Evolutionary conservation across 2,113 vertebrate species (phyloP), one percentile per base, ranked within the genome.

Genomic region (Ancistrus triradiatus): DNA sequence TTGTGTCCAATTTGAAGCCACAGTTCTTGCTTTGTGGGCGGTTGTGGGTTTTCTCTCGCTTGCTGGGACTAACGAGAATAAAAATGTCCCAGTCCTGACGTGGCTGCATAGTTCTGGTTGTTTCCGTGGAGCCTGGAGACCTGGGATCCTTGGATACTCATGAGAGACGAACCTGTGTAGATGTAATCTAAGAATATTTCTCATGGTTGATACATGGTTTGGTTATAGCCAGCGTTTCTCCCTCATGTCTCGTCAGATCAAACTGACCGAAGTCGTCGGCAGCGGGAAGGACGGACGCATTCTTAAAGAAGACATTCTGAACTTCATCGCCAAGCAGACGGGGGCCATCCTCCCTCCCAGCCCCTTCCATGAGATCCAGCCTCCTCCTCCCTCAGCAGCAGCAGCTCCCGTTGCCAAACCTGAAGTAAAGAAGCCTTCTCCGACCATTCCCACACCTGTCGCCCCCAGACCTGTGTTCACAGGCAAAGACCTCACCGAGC

Each of bases 251-350:
- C 52, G 1, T 76, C n/a, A 98, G 96, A 94, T 98, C 53, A 98
- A 98, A 74, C 83, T 98, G 56, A 95, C 93, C 68, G 96, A 98
- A 88, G 87, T 98, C 72, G 82, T 98, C 24, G 96, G 93, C 58
- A 93, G 91, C 1, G 96, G 96, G n/a, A 94, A 83, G 70, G 94
- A 98, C 46, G 91, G 92, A 19, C 91, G 96, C 38, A 96, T 98
- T 78, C 91, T 98, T 58, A 98, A 98, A 85, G 96, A 98, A 81
- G 96, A 98, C 78, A 98, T 98, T 78, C 87, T 98, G 31, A 95
- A 89, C 85, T 97, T 90, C 72, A 77, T 98, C 81, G 90, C 94
- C 7, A 94, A 89, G 70, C 96, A 98, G 78, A 98, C 96, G 0
- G 96, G 96, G 53, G 95, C 96, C 72, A 97, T 98, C 80, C 74